phyloP scores from a whole-genome alignment of 2,888 invertebrate genomes.

The Cataglyphis livida region DNA sequence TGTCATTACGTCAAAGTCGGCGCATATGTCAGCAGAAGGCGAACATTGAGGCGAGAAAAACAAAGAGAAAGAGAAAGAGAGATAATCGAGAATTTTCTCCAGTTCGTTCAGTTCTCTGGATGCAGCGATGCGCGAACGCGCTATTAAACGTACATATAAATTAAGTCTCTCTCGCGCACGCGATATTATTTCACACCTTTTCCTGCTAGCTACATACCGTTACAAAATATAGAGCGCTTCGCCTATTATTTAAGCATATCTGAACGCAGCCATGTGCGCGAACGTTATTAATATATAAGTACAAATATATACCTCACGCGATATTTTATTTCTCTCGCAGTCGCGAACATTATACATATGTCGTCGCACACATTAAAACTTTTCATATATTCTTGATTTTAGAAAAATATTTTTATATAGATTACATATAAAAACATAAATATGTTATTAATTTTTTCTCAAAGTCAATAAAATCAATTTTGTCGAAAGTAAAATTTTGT shows the following conservation, averaged over 20 bases:
- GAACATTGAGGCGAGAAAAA: conserved; percentile 1
- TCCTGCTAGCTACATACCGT: neutral
- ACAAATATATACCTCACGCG: neutral
- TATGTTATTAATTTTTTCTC: neutral
- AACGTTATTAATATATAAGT: neutral
- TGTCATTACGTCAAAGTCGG: conserved; percentile 63
- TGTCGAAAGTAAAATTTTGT: neutral
- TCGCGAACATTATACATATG: neutral
- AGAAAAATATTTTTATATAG: neutral
- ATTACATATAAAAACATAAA: neutral
- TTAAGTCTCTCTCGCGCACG: neutral
- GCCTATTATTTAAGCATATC: conserved; percentile 9
- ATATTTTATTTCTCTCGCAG: neutral
- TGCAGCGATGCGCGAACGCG: neutral
- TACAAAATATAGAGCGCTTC: neutral
- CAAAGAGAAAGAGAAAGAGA: neutral
- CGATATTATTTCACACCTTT: conserved; percentile 25
- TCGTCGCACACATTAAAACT: neutral
- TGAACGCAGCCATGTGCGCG: neutral
- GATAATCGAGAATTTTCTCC: neutral
- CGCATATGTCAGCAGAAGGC: conserved; percentile 65
- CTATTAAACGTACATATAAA: neutral
- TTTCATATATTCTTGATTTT: neutral
- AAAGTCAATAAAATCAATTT: neutral
- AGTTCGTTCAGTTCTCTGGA: conserved; percentile 6